Percentiles rank a stretch among this genome's conserved stretches.
Evolutionary conservation across 2,797 vertebrate species (phyloP).

Genomic region (Novumbra hubbsi): DNA sequence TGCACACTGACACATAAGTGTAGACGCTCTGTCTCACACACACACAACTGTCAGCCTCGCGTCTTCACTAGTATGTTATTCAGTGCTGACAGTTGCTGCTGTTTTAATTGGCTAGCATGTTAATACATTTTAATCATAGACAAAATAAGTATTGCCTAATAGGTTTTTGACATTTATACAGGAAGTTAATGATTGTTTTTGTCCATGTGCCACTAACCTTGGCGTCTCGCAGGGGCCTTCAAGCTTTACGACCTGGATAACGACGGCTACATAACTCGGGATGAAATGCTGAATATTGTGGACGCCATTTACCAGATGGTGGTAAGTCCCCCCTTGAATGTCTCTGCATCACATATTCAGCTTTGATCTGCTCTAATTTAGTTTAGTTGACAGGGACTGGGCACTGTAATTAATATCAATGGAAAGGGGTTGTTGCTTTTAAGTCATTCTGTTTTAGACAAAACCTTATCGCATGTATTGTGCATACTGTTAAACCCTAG

Average conservation of each 20-base stretch:
- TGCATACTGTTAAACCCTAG: background rate
- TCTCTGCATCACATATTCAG: background rate
- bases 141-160: background rate
- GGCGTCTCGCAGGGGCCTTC: slow-evolving; percentile 90
- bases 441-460: background rate
- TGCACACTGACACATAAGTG: background rate
- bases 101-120: background rate
- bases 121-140: background rate
- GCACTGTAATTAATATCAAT: slow-evolving; percentile 4
- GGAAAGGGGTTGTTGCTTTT: background rate
- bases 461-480: background rate
- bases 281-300: slow-evolving; percentile 98
- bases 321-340: slow-evolving; percentile 74
- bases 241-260: slow-evolving; percentile 98
- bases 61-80: background rate
- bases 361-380: background rate
- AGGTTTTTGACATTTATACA: background rate
- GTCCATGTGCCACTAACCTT: background rate
- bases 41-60: background rate
- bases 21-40: background rate
- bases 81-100: background rate
- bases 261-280: slow-evolving; percentile 96
- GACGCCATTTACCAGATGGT: slow-evolving; percentile 99
- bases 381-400: background rate
- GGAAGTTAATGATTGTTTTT: background rate